These are phyloP conservation scores for Arizona elegans DNA, from an alignment of 2,113 vertebrate species.

Conservation along the genomic window DNA sequence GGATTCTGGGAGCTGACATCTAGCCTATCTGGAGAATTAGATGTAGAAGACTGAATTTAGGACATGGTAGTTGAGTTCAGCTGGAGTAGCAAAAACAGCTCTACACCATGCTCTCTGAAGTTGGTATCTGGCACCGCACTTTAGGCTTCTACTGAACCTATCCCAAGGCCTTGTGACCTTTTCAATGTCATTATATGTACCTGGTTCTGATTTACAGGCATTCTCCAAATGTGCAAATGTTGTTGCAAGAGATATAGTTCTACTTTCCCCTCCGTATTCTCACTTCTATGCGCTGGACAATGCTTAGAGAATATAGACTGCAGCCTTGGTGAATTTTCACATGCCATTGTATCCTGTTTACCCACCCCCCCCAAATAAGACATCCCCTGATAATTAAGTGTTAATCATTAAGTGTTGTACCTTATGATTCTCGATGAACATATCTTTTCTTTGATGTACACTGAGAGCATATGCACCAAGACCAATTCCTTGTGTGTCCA, in stretches of 20 bases:
- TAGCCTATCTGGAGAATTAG: neutral
- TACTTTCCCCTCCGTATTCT: neutral
- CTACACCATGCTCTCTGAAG: neutral
- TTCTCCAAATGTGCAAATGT: neutral
- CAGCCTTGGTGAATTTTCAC: constrained; percentile 47
- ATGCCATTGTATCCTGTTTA: constrained; percentile 54
- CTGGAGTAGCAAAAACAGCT: neutral
- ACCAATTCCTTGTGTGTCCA: no score
- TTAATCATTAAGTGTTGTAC: no score
- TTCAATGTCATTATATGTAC: neutral
- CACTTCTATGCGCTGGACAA: neutral
- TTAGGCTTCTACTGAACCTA: neutral
- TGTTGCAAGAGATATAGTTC: neutral
- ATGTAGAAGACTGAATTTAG: neutral
- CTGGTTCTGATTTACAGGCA: neutral
- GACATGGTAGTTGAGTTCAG: neutral
- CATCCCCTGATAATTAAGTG: no score
- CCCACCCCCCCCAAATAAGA: no score
- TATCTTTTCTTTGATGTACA: no score
- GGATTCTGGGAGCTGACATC: neutral
- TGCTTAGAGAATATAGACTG: neutral
- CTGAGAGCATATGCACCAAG: no score
- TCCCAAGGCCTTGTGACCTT: neutral
- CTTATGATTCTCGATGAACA: no score
- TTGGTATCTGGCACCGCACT: neutral